Evolutionary conservation across 2,888 invertebrate genomes (phyloP).

Genomic region (Drosophila quinaria): DNA sequence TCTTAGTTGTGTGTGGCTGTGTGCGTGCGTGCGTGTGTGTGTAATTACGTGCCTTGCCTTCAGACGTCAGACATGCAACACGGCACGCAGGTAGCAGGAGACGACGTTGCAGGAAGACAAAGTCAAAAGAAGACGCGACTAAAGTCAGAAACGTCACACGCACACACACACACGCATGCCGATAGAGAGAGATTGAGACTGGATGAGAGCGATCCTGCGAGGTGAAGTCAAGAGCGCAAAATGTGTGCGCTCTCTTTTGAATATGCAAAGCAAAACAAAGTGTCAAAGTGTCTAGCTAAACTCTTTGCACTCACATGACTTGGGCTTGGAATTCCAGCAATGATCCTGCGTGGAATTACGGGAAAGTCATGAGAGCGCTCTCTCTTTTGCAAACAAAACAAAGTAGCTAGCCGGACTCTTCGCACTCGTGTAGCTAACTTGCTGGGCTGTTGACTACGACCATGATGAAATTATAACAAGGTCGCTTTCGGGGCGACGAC

Average conservation of each 20-base stretch:
- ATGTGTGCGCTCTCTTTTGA: constrained; percentile 15
- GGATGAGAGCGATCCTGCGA: constrained; percentile 20
- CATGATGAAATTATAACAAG: no score
- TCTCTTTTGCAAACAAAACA: not conserved
- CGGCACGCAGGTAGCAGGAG: constrained; percentile 61
- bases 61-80: constrained; percentile 59
- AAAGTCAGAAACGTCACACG: constrained; percentile 50
- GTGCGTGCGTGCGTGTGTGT: constrained; percentile 41
- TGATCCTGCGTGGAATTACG: not conserved
- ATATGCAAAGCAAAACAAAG: not conserved
- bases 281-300: not conserved
- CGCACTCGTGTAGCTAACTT: not conserved
- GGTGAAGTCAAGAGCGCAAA: not conserved
- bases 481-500: no score
- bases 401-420: not conserved
- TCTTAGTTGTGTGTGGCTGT: constrained; percentile 37
- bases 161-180: constrained; percentile 26
- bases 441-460: not conserved
- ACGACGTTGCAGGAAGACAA: constrained; percentile 49
- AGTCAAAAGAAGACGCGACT: constrained; percentile 45
- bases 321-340: not conserved
- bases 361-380: constrained; percentile 5
- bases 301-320: not conserved
- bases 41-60: constrained; percentile 69
- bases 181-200: not conserved